Conservation (phyloP, 2,888 invertebrate genomes). For the Macrophya annulata region DNA sequence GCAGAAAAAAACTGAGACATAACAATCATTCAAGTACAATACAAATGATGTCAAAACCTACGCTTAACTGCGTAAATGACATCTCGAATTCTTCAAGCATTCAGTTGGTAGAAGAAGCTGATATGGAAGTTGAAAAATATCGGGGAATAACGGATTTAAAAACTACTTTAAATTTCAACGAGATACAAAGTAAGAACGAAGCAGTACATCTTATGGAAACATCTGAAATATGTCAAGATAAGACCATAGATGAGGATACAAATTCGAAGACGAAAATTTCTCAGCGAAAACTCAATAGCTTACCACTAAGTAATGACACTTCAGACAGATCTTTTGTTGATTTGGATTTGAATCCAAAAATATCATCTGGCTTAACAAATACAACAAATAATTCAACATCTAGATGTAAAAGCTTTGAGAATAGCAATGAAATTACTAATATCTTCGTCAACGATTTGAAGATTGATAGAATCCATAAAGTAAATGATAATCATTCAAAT, state of each 20-base stretch:
- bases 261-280: constrained; percentile 25
- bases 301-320: background rate
- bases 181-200: background rate
- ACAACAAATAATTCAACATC: background rate
- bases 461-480: background rate
- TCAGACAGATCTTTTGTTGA: background rate
- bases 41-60: background rate
- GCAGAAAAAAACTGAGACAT: background rate
- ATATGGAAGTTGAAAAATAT: background rate
- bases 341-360: background rate
- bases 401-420: background rate
- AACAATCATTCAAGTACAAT: constrained; percentile 5
- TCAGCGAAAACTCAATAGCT: background rate
- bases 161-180: background rate
- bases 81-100: constrained; percentile 1
- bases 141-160: background rate
- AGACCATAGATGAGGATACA: constrained; percentile 14
- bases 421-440: background rate
- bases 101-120: background rate
- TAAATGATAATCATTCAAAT: background rate
- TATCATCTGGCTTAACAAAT: background rate
- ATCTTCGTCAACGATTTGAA: background rate
- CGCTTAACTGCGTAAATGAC: background rate
- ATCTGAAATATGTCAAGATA: background rate
- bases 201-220: background rate